Percentiles rank a stretch among this genome's conserved stretches.
Conservation (phyloP, 2,888 invertebrate genomes). For the Druceiella hillmani region DNA sequence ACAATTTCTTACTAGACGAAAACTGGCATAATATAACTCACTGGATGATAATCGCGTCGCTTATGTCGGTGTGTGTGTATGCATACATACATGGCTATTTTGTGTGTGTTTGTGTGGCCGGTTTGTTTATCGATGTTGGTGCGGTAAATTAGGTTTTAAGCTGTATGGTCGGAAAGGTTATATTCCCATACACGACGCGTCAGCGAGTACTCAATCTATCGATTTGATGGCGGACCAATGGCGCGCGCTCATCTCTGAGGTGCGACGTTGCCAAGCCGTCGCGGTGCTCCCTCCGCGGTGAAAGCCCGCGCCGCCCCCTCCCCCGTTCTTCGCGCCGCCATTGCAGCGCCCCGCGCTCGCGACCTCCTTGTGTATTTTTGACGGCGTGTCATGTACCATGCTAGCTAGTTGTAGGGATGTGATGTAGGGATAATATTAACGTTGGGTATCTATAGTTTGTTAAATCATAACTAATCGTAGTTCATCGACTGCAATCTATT, state of each 20-base stretch:
- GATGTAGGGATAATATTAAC: too few species aligned
- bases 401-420: too few species aligned
- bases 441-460: too few species aligned
- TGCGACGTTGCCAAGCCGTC: conserved; percentile 48
- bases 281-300: conserved; percentile 33
- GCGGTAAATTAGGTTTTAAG: conserved; percentile 36
- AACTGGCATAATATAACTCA: conserved; percentile 45
- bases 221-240: conserved; percentile 59
- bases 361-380: too few species aligned
- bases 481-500: too few species aligned
- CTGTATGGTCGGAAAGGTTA: conserved; percentile 36
- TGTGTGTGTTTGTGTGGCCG: conserved; percentile 42
- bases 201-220: conserved; percentile 57
- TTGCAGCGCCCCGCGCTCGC: too few species aligned
- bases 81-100: conserved; percentile 34
- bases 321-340: too few species aligned
- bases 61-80: conserved; percentile 37
- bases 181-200: conserved; percentile 46
- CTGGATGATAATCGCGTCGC: conserved; percentile 45
- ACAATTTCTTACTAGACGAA: too few species aligned
- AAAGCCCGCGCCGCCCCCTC: conserved; percentile 37
- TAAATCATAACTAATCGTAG: too few species aligned
- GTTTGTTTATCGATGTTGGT: conserved; percentile 55
- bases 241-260: conserved; percentile 52
- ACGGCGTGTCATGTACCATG: too few species aligned